Evolutionary conservation across 2,113 vertebrate species (phyloP).

Genomic region (Pachyramphus minor): DNA sequence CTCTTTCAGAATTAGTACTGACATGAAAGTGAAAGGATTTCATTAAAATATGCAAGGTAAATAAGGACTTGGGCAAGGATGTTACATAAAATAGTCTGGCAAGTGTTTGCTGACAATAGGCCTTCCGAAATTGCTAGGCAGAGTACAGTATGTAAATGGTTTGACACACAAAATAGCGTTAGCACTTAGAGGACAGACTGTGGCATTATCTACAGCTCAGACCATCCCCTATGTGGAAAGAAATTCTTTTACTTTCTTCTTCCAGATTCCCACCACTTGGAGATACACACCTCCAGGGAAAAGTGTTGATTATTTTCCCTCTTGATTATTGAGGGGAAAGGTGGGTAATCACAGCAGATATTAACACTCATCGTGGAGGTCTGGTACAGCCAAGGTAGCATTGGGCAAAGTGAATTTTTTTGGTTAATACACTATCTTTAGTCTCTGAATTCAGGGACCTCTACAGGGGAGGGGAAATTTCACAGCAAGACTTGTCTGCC

Average conservation of each 20-base stretch:
- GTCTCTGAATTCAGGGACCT: background rate
- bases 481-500: background rate
- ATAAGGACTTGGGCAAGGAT: constrained; percentile 41
- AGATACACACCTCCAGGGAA: background rate
- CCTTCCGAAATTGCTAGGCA: background rate
- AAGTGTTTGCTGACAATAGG: constrained; percentile 29
- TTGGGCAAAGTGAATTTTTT: background rate
- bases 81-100: background rate
- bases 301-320: background rate
- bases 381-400: background rate
- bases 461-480: background rate
- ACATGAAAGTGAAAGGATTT: constrained; percentile 63
- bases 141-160: background rate
- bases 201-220: background rate
- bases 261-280: background rate
- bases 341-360: background rate
- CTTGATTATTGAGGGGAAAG: background rate
- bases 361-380: background rate
- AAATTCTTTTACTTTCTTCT: background rate
- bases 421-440: background rate
- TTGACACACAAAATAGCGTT: background rate
- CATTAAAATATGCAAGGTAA: constrained; percentile 68
- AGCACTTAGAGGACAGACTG: background rate
- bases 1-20: constrained; percentile 70
- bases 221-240: background rate